These are phyloP conservation scores for Peromyscus leucopus DNA, from an alignment of 2,113 vertebrate genomes.

Conservation along the genomic window DNA sequence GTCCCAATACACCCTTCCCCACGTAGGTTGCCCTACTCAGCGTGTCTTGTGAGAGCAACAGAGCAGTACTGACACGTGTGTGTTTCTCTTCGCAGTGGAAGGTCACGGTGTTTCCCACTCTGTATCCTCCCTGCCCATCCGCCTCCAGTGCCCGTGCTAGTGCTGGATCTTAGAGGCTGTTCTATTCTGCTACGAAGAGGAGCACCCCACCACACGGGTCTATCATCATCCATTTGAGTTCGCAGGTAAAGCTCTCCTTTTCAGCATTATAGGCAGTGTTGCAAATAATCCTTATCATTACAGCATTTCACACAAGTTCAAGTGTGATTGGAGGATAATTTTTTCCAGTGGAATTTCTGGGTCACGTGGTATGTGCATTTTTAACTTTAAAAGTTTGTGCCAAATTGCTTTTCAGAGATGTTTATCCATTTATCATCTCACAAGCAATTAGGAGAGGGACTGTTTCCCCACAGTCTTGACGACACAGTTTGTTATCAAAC, in stretches of 20 bases:
- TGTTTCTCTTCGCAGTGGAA: fast-evolving
- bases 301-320: not conserved
- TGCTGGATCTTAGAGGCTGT: not conserved
- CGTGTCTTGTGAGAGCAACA: not conserved
- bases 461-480: not conserved
- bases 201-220: not conserved
- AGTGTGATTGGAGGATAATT: not conserved
- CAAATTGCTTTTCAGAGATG: constrained; percentile 40
- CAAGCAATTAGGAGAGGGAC: constrained; percentile 14
- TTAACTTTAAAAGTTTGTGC: constrained; percentile 46
- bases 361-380: not conserved
- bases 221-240: not conserved
- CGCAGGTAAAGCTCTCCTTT: not conserved
- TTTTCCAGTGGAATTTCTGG: not conserved
- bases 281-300: not conserved
- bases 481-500: constrained; percentile 54
- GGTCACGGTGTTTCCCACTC: not conserved
- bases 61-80: no score
- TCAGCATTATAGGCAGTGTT: not conserved
- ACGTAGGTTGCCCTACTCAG: not conserved
- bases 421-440: constrained; percentile 50
- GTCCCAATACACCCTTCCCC: not conserved
- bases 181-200: not conserved
- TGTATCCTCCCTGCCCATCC: no score
- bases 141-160: not conserved